Evolutionary conservation across 2,797 vertebrate species (phyloP).

Genomic region (Takifugu rubripes): DNA sequence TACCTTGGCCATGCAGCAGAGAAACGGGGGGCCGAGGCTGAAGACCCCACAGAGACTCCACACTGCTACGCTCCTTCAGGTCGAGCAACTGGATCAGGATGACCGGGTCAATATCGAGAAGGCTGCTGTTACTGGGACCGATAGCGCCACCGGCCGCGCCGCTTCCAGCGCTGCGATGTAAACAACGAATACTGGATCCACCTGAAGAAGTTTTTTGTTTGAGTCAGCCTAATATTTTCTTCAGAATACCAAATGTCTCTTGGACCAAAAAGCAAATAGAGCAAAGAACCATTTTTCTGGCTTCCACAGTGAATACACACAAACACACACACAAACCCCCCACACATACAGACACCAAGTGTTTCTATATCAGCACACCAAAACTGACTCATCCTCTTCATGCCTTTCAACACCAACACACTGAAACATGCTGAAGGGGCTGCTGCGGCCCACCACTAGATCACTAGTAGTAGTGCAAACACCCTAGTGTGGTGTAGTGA

Average conservation of each 20-base stretch:
- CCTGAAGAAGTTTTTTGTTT: conserved; percentile 31
- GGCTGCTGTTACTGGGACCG: conserved; percentile 66
- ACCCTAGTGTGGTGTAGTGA: neutral
- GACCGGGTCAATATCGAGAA: conserved; percentile 93
- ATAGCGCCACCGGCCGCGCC: conserved; percentile 27
- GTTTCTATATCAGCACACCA: conserved; percentile 46
- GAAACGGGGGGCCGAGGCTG: conserved; percentile 90
- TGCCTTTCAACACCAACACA: conserved; percentile 58
- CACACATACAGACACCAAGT: conserved; percentile 43
- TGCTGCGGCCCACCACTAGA: conserved; percentile 19
- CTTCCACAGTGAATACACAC: conserved; percentile 3
- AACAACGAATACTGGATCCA: conserved; percentile 68
- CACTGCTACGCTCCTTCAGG: conserved; percentile 88
- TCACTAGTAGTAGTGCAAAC: conserved; percentile 10
- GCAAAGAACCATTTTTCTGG: neutral
- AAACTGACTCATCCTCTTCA: conserved; percentile 63
- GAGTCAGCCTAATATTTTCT: neutral
- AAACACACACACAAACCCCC: conserved; percentile 19
- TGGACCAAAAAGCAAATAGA: neutral
- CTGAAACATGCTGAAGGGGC: conserved; percentile 36
- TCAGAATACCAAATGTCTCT: neutral
- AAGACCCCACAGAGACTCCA: conserved; percentile 95
- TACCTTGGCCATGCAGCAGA: conserved; percentile 88
- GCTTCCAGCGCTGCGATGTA: conserved; percentile 66
- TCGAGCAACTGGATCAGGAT: conserved; percentile 96